phyloP scores from a whole-genome alignment of 2,113 vertebrate species.

The Desmodus rotundus region DNA sequence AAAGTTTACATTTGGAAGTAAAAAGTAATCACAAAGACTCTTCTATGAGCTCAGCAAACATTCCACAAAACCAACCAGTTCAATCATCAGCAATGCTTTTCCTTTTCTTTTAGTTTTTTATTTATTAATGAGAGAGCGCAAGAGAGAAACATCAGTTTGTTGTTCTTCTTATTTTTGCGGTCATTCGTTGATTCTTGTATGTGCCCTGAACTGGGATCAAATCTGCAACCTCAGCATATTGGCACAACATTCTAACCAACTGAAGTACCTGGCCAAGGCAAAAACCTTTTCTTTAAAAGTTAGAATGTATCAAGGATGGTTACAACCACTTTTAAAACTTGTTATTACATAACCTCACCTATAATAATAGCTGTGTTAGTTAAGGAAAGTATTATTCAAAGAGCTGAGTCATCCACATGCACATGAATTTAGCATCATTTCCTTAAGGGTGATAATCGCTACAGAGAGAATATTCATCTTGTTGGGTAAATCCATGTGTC shows the following conservation, averaged over 20 bases:
- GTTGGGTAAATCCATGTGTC: background rate
- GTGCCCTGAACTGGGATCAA: no score
- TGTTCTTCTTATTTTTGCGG: no score
- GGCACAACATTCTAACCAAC: no score
- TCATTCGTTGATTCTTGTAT: no score
- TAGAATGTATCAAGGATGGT: background rate
- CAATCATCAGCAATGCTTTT: background rate
- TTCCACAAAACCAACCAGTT: background rate
- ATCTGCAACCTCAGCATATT: no score
- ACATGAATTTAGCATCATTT: slow-evolving; percentile 66
- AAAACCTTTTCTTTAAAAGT: background rate
- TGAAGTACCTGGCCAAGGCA: no score
- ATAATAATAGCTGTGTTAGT: slow-evolving; percentile 61
- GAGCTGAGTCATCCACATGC: slow-evolving; percentile 59
- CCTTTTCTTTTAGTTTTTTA: no score
- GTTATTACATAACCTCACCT: slow-evolving; percentile 51
- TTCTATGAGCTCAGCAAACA: background rate
- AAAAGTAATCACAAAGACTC: background rate
- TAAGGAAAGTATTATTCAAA: slow-evolving; percentile 62
- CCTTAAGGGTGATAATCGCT: slow-evolving; percentile 45
- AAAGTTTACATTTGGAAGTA: background rate
- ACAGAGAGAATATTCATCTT: slow-evolving; percentile 55
- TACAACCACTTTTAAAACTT: slow-evolving; percentile 26
- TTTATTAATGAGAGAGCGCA: no score
- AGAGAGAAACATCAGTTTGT: no score